Conservation (phyloP, 2,888 invertebrate species). For the Trilocha varians region DNA sequence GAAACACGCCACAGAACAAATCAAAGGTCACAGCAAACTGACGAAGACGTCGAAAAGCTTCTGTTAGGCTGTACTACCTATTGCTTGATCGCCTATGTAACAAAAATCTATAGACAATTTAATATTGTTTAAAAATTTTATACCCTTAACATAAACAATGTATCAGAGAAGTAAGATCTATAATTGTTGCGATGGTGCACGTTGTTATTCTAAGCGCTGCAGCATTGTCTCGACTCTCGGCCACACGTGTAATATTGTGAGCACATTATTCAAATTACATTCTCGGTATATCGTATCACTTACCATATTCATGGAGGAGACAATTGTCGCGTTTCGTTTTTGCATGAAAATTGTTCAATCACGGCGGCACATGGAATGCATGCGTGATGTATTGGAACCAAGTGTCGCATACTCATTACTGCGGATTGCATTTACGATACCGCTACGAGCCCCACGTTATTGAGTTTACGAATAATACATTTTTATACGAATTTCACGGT, state of each 20-base stretch:
- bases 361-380: slow-evolving; percentile 18
- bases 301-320: slow-evolving; percentile 24
- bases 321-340: slow-evolving; percentile 20
- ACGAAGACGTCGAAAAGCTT: too few relatives aligned
- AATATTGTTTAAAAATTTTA: too few relatives aligned
- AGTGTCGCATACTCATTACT: background rate
- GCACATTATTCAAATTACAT: background rate
- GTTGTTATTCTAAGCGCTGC: too few relatives aligned
- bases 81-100: too few relatives aligned
- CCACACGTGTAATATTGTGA: background rate
- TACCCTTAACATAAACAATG: too few relatives aligned
- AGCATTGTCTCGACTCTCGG: too few relatives aligned
- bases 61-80: too few relatives aligned
- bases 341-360: slow-evolving; percentile 34
- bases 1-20: too few relatives aligned
- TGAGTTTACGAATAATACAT: background rate
- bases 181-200: too few relatives aligned
- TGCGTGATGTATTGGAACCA: slow-evolving; percentile 4
- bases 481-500: background rate
- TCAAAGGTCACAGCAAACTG: too few relatives aligned
- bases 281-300: background rate
- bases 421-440: background rate
- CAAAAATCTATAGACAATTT: too few relatives aligned
- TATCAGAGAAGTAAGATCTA: too few relatives aligned
- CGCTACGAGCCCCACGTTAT: background rate